A percentile compares a stretch with the other conserved stretches of the same genome.
phyloP scores from a whole-genome alignment of 2,113 vertebrate genomes.

The Syngnathoides biaculeatus region DNA sequence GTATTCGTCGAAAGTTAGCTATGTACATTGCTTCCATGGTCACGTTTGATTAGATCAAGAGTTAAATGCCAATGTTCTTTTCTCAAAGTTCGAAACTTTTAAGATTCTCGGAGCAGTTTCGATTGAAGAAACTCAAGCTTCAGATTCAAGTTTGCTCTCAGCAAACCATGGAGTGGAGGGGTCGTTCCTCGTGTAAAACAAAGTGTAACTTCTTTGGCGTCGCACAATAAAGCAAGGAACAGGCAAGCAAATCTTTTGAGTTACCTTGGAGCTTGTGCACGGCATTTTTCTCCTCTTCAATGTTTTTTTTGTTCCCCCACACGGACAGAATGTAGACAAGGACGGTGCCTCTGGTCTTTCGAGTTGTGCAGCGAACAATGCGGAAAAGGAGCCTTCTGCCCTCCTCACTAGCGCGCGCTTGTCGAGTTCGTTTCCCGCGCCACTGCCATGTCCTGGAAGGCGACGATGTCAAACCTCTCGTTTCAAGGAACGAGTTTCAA shows the following conservation, averaged over 20 bases:
- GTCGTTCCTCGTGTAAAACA: background rate
- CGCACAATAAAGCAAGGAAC: background rate
- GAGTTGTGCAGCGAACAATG: conserved; percentile 28
- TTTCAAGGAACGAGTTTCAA: background rate
- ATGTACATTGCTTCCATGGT: too few species aligned
- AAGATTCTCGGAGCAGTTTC: too few species aligned
- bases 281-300: conserved; percentile 55
- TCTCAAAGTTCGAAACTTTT: too few species aligned
- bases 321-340: background rate
- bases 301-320: background rate
- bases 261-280: conserved; percentile 66
- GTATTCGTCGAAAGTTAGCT: too few species aligned
- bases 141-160: background rate
- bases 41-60: too few species aligned
- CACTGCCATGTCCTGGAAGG: conserved; percentile 64
- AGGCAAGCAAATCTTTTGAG: background rate
- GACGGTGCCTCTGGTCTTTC: background rate
- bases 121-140: too few species aligned
- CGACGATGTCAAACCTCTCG: background rate
- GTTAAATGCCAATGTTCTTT: too few species aligned
- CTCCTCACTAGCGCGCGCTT: conserved; percentile 2
- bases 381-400: background rate
- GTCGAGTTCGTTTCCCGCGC: conserved; percentile 59
- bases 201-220: background rate
- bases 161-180: background rate